Evolutionary conservation across 2,113 vertebrate species (phyloP).

Genomic region (Lucifuga dentata): DNA sequence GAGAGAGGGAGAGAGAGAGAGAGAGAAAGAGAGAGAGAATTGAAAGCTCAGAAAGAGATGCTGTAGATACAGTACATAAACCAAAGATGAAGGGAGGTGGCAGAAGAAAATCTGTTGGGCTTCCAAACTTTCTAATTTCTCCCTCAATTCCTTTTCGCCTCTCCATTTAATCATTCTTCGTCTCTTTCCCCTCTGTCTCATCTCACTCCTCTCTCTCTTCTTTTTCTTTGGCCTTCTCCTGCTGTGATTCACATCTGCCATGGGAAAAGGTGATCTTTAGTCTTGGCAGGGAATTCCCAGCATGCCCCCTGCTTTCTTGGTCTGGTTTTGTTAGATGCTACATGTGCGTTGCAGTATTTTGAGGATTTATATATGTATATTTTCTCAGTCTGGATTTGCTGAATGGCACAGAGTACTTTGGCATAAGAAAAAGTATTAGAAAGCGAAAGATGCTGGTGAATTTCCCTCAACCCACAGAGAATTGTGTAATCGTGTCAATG

Average conservation of each 20-base stretch:
- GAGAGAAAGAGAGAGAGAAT: background rate
- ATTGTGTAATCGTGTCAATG: no score
- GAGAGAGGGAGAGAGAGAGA: background rate
- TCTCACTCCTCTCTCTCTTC: background rate
- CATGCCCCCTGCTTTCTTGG: constrained; percentile 4
- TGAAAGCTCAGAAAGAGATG: constrained; percentile 6
- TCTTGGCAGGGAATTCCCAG: constrained; percentile 40
- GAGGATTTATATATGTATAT: background rate
- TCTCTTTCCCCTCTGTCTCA: no score
- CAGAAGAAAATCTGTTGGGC: constrained; percentile 30
- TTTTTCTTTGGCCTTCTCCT: constrained; percentile 13
- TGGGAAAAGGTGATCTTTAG: constrained; percentile 32
- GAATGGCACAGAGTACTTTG: no score
- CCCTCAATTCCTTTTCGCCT: constrained; percentile 1
- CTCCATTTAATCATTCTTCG: no score
- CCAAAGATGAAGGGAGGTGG: constrained; percentile 6
- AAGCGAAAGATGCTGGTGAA: no score
- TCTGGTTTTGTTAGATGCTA: background rate
- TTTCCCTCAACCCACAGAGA: no score
- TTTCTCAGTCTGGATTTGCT: no score
- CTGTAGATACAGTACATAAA: constrained; percentile 6
- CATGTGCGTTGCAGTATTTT: background rate
- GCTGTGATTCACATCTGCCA: constrained; percentile 45
- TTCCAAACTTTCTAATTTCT: constrained; percentile 16
- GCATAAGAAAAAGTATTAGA: no score